Base-by-base conservation (phyloP, 2,113 vertebrate genomes). In the Leptocoma aspasia region DNA sequence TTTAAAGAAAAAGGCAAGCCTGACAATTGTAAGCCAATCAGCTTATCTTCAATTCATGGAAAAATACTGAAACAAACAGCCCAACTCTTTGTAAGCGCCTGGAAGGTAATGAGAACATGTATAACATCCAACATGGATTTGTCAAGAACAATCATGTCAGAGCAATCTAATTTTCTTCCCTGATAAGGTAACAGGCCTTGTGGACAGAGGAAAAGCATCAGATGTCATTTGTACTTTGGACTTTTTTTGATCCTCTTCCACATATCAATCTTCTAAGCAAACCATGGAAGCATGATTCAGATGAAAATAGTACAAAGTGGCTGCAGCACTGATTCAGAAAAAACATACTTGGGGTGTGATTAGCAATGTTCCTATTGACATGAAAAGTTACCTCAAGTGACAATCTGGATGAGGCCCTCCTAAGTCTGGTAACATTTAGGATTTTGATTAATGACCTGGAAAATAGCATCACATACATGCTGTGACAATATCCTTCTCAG, bases 81-180 rank as follows among this genome's bases (percentile, higher is more conserved):
- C 53, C 66, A 94, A 94, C 7, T 41, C 72, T 79, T 52, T 71
- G 64, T 82, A 85, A 92, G 70, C 0, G 10, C 59, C 90, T 92
- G 66, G 75, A 93, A 94, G 79, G 76, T 80, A 92, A 94, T 65
- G n/a, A 88, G 90, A 66, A 82, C 53, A 65, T 73, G 75, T 90
- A 52, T 39, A 92, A 85, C 71, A 88, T 95, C 95, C 88, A 91
- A n/a, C 54, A 45, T 86, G 86, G 54, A 86, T 94, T 96, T 94
- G 79, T 91, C 95, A 95, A 80, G 85, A 91, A 11, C 65, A 95
- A 92, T 96, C 85, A 88, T 5, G 30, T 94, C 92, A 96, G 77
- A 80, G 63, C 49, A 96, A 96, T 90, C 63, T 93, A 86, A 93
- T 96, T 95, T 94, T 82, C 88, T 88, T 86, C 75, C 53, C 45